phyloP scores from a whole-genome alignment of 1,140 invertebrate species.

The Drosophila lacertosa region DNA sequence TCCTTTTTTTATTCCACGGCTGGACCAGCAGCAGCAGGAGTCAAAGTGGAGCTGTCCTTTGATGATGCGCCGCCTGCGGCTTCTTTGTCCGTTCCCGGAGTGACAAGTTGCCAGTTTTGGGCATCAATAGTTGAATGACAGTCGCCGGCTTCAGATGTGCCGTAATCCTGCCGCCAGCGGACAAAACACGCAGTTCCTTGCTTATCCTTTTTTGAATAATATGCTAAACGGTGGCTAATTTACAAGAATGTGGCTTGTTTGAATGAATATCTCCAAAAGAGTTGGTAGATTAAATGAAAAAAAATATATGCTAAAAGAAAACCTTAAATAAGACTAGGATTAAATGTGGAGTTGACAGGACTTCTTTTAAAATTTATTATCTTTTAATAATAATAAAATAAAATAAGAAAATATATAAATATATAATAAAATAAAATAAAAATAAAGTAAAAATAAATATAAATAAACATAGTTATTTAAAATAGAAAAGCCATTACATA shows the following conservation, averaged over 20 bases:
- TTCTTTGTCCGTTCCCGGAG: constrained; percentile 30
- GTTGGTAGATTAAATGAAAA: too few species aligned
- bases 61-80: constrained; percentile 40
- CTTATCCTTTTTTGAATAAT: background rate
- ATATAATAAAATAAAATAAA: too few species aligned
- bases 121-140: constrained; percentile 23
- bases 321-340: too few species aligned
- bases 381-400: too few species aligned
- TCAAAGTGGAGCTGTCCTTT: constrained; percentile 31
- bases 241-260: background rate
- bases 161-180: constrained; percentile 51
- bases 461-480: too few species aligned
- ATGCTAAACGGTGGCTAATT: background rate
- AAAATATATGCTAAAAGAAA: too few species aligned
- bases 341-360: too few species aligned
- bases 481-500: too few species aligned
- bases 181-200: constrained; percentile 38
- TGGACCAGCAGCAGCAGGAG: background rate
- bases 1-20: constrained; percentile 35
- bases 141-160: constrained; percentile 42
- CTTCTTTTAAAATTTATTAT: too few species aligned
- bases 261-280: too few species aligned
- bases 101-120: constrained; percentile 53
- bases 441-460: too few species aligned
- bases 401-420: too few species aligned